Conservation (phyloP, 2,113 vertebrate genomes). For the Okapia johnstoni region DNA sequence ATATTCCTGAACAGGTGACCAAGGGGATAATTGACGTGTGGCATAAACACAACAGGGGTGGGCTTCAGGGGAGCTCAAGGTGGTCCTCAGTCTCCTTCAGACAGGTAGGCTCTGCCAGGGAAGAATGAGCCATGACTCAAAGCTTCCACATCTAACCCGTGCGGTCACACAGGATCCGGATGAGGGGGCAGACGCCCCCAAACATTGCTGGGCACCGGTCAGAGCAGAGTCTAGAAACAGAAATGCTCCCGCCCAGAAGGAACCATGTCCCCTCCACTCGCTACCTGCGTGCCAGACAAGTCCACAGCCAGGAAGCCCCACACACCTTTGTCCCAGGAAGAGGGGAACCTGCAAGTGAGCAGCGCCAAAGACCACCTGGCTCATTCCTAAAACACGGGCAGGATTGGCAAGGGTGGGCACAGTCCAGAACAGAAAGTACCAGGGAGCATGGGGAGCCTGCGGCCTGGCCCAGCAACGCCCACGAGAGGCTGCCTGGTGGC, state of each 20-base stretch:
- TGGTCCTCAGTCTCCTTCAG: background rate
- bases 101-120: accelerated
- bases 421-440: background rate
- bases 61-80: background rate
- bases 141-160: background rate
- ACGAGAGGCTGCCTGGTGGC: accelerated
- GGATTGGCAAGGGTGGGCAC: too few species aligned
- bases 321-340: background rate
- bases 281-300: accelerated
- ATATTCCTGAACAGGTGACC: background rate
- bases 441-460: accelerated
- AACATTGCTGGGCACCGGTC: accelerated
- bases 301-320: background rate
- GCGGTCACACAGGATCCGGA: background rate
- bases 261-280: background rate
- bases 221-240: too few species aligned
- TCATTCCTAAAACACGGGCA: background rate
- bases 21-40: accelerated
- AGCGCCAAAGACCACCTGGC: too few species aligned
- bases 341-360: background rate
- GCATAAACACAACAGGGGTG: background rate
- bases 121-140: accelerated
- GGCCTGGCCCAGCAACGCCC: accelerated
- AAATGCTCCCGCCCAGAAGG: background rate
- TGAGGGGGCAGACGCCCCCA: background rate